These are phyloP conservation scores for Helleia helle DNA, from an alignment of 2,888 invertebrate species.

Conservation along the genomic window DNA sequence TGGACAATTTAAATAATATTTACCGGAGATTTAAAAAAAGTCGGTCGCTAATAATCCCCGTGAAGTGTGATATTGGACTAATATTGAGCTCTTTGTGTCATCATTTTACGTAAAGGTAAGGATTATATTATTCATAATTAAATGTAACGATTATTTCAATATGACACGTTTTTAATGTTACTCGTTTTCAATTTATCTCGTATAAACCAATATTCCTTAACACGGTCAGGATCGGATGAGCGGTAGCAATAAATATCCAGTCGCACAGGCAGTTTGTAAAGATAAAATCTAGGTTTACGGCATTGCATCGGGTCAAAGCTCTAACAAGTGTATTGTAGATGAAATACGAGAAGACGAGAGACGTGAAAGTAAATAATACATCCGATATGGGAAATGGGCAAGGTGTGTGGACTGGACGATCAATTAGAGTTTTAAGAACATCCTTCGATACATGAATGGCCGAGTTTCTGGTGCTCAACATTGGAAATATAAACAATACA, in stretches of 20 bases:
- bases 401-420: too few species aligned
- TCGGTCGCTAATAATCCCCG: background rate
- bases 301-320: slow-evolving; percentile 23
- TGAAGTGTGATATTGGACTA: background rate
- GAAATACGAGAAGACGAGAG: slow-evolving; percentile 15
- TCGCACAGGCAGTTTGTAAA: slow-evolving; percentile 14
- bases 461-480: too few species aligned
- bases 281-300: slow-evolving; percentile 24
- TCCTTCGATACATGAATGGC: too few species aligned
- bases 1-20: slow-evolving; percentile 19
- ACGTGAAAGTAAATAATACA: slow-evolving; percentile 17
- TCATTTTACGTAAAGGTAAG: slow-evolving; percentile 14
- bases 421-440: too few species aligned
- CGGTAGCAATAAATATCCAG: slow-evolving; percentile 13
- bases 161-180: background rate
- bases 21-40: background rate
- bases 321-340: slow-evolving; percentile 14
- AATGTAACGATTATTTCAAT: background rate
- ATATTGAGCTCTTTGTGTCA: background rate
- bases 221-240: background rate
- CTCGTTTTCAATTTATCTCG: background rate
- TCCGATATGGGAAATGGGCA: slow-evolving; percentile 11
- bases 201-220: background rate
- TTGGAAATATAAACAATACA: too few species aligned
- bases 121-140: background rate